Evolutionary conservation across 2,113 vertebrate genomes (phyloP).

Genomic region (Tyto alba): DNA sequence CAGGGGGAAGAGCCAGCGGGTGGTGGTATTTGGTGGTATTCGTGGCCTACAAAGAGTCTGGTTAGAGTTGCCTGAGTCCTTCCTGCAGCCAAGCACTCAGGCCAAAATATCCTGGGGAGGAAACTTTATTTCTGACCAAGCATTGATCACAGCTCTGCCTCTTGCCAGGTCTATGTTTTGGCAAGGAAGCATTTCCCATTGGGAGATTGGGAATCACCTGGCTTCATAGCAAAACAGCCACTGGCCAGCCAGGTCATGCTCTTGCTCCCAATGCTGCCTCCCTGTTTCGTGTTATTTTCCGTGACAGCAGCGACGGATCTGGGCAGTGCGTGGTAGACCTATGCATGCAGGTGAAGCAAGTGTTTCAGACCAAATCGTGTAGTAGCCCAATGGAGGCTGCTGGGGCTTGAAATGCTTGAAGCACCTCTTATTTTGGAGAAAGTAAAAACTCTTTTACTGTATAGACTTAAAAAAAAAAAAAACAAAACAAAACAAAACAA

Average conservation of each 20-base stretch:
- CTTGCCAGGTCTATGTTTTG: accelerated
- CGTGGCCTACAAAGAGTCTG: background rate
- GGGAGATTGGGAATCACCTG: background rate
- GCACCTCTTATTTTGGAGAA: background rate
- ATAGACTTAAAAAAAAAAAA: background rate
- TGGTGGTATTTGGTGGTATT: background rate
- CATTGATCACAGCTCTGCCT: background rate
- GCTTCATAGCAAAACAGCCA: background rate
- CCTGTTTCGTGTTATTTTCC: background rate
- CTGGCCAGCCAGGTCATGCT: background rate
- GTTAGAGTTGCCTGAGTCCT: background rate
- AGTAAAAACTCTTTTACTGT: background rate
- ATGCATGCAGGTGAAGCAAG: background rate
- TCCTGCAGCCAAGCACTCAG: background rate
- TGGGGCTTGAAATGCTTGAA: background rate
- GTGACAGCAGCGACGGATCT: background rate
- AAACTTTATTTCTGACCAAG: background rate
- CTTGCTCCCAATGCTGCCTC: background rate
- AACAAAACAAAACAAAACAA: too few species aligned
- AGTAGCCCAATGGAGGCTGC: background rate
- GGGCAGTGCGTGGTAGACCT: background rate
- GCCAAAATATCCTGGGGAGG: background rate
- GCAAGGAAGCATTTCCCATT: background rate
- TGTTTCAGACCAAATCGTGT: background rate
- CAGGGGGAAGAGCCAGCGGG: background rate